Conservation (phyloP, 2,888 invertebrate species). For the Eupithecia dodoneata region DNA sequence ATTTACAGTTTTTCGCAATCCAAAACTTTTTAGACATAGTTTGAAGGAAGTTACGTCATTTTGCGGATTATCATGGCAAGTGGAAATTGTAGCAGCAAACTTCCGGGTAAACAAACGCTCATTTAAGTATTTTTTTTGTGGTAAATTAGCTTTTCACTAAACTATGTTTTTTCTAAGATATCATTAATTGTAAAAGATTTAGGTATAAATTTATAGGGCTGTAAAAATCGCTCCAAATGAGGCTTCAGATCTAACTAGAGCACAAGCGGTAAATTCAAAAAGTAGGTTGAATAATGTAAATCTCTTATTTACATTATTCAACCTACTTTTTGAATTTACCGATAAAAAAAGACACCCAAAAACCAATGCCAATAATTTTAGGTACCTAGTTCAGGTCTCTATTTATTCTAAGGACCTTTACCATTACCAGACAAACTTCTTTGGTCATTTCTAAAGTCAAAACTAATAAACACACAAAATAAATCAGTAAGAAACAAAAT, state of each 20-base stretch:
- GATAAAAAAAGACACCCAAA: too few species aligned
- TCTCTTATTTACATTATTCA: too few species aligned
- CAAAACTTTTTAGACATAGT: conserved; percentile 18
- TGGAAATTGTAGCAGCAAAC: neutral
- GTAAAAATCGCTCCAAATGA: neutral
- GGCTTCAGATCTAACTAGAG: neutral
- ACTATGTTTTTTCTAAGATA: neutral
- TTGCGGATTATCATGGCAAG: neutral
- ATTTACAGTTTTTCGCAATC: conserved; percentile 32
- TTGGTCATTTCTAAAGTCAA: neutral
- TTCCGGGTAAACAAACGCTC: conserved; percentile 24
- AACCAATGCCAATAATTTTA: too few species aligned
- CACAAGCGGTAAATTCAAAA: neutral
- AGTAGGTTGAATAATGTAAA: too few species aligned
- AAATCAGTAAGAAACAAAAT: neutral
- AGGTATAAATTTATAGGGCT: neutral
- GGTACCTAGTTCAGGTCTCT: too few species aligned
- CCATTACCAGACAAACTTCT: too few species aligned
- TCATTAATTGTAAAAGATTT: neutral
- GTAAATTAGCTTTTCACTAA: neutral
- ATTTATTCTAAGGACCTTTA: too few species aligned
- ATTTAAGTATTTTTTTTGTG: neutral
- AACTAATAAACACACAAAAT: neutral
- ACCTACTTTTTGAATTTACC: too few species aligned
- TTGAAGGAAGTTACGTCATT: conserved; percentile 28